Evolutionary conservation across 2,888 invertebrate genomes (phyloP), one percentile per base, ranked within the genome.

Genomic region (Adelphocoris suturalis): DNA sequence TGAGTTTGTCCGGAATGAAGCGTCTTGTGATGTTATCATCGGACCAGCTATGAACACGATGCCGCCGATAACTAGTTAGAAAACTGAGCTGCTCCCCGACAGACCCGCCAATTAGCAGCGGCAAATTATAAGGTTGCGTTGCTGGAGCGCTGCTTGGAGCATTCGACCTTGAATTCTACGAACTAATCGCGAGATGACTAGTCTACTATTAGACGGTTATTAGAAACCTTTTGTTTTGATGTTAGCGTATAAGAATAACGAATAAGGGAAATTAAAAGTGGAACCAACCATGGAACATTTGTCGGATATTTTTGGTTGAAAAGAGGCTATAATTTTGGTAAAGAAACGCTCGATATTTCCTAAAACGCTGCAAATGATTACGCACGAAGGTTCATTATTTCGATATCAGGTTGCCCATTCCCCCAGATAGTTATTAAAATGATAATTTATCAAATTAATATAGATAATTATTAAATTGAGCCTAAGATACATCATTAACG

Each of bases 111-210:
- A 85, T 85, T 85, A 85, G 57, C 37, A 23, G 28, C n/a, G 57
- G 85, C 57, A 85, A 85, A 85, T 85, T 85, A 85, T 85, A 85
- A 85, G 85, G 85, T 85, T 57, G 27, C 55, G n/a, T 28, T 52
- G 14, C 52, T 52, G 82, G 28, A 52, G 27, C 37, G 37, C 28
- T 57, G 61, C 57, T 85, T 16, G 19, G 68, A 27, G 23, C 55
- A 9, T 16, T 14, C 55, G 85, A 27, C 85, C 85, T 85, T 85
- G 85, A 61, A 23, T 85, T 78, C 78, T 47, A 28, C 46, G 78
- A 78, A 78, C 78, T 23, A 78, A 78, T 78, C 78, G 78, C 78
- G n/a, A 16, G 78, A 78, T 78, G 78, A 46, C 78, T 78, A 19
- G 46, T 46, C 78, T 78, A 37, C 47, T 19, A 78, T 78, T 78